Percentiles rank a stretch among this genome's conserved stretches.
Conservation (phyloP, 2,113 vertebrate species). For the Centropus unirufus region DNA sequence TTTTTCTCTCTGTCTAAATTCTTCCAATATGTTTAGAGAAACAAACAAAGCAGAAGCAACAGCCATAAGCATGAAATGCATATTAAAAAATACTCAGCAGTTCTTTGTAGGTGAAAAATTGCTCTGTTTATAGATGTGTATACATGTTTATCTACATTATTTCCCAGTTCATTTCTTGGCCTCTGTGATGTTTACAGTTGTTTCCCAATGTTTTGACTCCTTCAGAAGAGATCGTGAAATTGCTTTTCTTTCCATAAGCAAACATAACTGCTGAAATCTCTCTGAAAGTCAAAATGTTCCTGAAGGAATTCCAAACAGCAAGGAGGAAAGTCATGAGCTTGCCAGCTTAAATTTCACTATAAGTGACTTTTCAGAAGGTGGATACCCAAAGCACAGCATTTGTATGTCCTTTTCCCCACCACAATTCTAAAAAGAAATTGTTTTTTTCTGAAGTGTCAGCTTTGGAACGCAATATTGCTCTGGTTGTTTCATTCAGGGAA, state of each 20-base stretch:
- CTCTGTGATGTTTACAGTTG: slow-evolving; percentile 29
- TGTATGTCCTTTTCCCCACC: neutral
- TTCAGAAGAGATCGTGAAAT: neutral
- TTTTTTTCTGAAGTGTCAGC: neutral
- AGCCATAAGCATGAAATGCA: neutral
- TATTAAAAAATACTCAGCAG: neutral
- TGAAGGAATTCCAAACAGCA: slow-evolving; percentile 24
- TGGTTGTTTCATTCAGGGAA: neutral
- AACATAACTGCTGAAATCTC: slow-evolving; percentile 38
- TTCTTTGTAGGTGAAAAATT: neutral
- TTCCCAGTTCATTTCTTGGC: slow-evolving; percentile 34
- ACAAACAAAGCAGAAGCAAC: neutral
- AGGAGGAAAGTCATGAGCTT: neutral
- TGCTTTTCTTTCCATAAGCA: slow-evolving; percentile 15
- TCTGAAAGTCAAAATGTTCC: slow-evolving; percentile 39
- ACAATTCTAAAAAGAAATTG: neutral
- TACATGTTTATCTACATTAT: slow-evolving; percentile 12
- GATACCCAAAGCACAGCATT: neutral
- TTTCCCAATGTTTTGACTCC: slow-evolving; percentile 64
- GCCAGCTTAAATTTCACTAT: neutral
- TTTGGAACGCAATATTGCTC: neutral
- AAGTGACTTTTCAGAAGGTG: neutral
- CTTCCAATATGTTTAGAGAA: neutral
- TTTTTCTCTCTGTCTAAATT: neutral
- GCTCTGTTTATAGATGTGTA: neutral